A percentile compares a stretch with the other conserved stretches of the same genome.
Evolutionary conservation across 23 tunicate genomes (phyloP).

Genomic region (Trididemnum nubilum): DNA sequence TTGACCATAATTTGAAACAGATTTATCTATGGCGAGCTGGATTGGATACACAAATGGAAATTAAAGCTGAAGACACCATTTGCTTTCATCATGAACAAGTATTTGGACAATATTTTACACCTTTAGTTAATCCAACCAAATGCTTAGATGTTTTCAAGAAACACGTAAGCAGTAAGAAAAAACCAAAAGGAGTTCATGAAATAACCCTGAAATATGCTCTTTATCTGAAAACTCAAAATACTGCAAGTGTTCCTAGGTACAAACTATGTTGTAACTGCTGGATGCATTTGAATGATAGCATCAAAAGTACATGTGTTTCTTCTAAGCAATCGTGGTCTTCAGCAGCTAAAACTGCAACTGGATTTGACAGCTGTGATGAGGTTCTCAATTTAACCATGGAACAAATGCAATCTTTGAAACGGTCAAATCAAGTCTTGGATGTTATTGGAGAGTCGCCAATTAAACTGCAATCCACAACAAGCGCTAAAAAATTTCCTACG

Average conservation of each 20-base stretch:
- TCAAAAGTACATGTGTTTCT: background rate
- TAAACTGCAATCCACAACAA: background rate
- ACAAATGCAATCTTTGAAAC: background rate
- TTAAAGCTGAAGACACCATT: background rate
- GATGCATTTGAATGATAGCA: conserved; percentile 7
- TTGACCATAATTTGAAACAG: background rate
- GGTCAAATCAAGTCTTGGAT: background rate
- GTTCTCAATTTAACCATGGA: background rate
- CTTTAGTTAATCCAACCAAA: background rate
- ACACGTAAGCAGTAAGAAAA: background rate
- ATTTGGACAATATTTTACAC: conserved; percentile 7
- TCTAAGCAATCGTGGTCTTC: background rate
- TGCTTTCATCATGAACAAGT: conserved; percentile 1
- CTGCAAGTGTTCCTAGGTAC: background rate
- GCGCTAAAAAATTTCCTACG: background rate
- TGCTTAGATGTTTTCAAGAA: background rate
- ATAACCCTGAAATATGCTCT: background rate
- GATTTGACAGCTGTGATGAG: background rate
- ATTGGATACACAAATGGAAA: background rate
- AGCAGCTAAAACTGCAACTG: background rate
- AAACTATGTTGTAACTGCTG: background rate
- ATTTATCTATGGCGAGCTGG: conserved; percentile 5
- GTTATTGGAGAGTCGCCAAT: background rate
- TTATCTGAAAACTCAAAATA: background rate
- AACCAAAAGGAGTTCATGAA: background rate